Conservation (phyloP, 2,888 invertebrate species). For the Xylophagus ater region DNA sequence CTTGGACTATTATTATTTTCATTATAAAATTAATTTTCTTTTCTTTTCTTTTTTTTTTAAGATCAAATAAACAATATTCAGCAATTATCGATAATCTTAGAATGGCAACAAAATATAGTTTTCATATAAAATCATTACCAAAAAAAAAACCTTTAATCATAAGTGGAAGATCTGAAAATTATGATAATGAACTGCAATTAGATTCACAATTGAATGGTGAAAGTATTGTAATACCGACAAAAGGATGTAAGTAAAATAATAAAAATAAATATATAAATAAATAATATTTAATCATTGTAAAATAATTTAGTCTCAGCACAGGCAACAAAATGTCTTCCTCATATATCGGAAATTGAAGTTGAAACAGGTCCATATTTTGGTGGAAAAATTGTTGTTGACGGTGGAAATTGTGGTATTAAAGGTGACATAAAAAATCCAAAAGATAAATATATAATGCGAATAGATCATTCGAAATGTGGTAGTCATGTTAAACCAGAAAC, state of each 20-base stretch:
- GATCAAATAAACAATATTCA: constrained; percentile 41
- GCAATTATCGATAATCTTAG: constrained; percentile 57
- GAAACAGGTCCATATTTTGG: constrained; percentile 73
- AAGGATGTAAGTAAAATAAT: constrained; percentile 59
- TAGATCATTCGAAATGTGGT: constrained; percentile 63
- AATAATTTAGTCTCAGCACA: constrained; percentile 61
- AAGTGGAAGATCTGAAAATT: constrained; percentile 35
- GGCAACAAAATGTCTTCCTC: constrained; percentile 67
- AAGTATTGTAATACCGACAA: constrained; percentile 64
- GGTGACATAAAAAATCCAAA: constrained; percentile 61
- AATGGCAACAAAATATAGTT: constrained; percentile 74
- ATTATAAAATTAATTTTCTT: background rate
- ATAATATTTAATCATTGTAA: background rate
- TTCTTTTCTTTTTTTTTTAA: constrained; percentile 15
- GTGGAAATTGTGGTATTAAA: constrained; percentile 60
- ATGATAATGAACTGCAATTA: constrained; percentile 36
- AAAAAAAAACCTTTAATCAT: constrained; percentile 41
- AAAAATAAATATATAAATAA: background rate
- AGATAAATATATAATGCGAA: constrained; percentile 62
- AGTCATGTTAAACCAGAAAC: constrained; percentile 61
- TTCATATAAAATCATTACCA: constrained; percentile 55
- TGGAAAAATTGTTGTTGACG: constrained; percentile 63
- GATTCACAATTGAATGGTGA: constrained; percentile 49
- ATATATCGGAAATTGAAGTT: constrained; percentile 72
- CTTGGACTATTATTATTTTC: constrained; percentile 11